phyloP scores from a whole-genome alignment of 2,888 invertebrate species.

The Drosophila peninsularis region DNA sequence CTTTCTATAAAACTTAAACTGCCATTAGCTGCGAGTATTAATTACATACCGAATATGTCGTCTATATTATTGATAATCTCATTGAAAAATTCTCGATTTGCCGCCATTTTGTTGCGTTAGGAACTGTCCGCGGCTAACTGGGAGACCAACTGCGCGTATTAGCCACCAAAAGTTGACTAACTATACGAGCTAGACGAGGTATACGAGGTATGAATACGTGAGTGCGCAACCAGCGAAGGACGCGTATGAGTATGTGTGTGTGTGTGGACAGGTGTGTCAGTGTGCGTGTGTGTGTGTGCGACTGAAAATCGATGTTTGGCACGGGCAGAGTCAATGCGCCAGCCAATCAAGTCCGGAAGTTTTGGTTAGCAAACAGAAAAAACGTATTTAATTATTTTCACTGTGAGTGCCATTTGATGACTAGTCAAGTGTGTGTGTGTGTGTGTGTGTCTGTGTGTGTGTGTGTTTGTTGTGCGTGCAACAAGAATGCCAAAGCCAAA shows the following conservation, averaged over 20 bases:
- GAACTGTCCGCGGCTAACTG: conserved; percentile 31
- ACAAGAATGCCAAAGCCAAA: conserved; percentile 36
- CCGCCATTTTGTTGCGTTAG: conserved; percentile 56
- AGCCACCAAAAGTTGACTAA: conserved; percentile 56
- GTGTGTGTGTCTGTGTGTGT: conserved; percentile 11
- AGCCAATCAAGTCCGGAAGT: conserved; percentile 61
- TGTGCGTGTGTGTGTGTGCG: conserved; percentile 41
- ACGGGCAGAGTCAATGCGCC: conserved; percentile 34
- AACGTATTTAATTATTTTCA: conserved; percentile 72
- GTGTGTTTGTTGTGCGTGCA: conserved; percentile 27
- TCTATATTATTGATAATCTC: conserved; percentile 82
- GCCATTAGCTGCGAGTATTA: too few relatives aligned
- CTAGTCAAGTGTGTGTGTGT: conserved; percentile 13
- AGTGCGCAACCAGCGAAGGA: conserved; percentile 36
- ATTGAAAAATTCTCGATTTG: conserved; percentile 81
- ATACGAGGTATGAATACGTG: conserved; percentile 24
- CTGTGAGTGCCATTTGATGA: conserved; percentile 15
- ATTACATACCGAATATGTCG: conserved; percentile 82
- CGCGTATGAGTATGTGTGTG: conserved; percentile 31
- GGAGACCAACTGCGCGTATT: conserved; percentile 43
- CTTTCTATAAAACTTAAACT: neutral
- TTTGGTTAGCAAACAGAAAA: conserved; percentile 67
- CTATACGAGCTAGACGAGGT: conserved; percentile 10
- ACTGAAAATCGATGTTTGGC: conserved; percentile 78
- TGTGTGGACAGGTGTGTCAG: conserved; percentile 8